These are phyloP conservation scores for Orestias chungarensis DNA, from an alignment of 2,797 vertebrate species.

Conservation along the genomic window DNA sequence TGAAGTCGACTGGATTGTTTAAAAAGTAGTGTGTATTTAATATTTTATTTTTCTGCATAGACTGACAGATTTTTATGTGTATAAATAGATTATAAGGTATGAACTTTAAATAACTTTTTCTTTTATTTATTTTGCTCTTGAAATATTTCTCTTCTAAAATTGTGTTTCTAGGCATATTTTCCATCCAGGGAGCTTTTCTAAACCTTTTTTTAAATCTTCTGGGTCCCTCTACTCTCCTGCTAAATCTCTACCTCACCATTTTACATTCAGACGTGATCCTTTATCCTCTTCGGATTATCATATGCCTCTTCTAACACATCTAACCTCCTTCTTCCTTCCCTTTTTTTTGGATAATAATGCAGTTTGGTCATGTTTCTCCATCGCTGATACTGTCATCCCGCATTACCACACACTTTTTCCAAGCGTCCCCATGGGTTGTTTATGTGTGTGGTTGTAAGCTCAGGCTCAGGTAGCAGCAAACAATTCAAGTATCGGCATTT, in stretches of 20 bases:
- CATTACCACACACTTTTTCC: constrained; percentile 54
- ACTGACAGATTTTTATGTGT: background rate
- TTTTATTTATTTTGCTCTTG: background rate
- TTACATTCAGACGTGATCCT: constrained; percentile 10
- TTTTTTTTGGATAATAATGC: constrained; percentile 39
- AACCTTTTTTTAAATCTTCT: background rate
- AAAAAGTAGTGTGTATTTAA: background rate
- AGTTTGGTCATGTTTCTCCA: constrained; percentile 57
- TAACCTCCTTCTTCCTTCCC: constrained; percentile 10
- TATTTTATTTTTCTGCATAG: background rate
- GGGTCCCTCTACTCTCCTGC: background rate
- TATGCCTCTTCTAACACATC: constrained; percentile 18
- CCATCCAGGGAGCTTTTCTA: background rate
- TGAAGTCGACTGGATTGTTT: background rate
- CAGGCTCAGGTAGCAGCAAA: constrained; percentile 36
- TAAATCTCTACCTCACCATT: background rate
- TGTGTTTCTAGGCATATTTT: background rate
- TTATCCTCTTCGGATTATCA: constrained; percentile 20
- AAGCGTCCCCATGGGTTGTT: constrained; percentile 53
- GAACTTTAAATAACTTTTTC: background rate
- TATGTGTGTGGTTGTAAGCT: constrained; percentile 45
- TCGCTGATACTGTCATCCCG: constrained; percentile 65
- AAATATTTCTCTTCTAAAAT: background rate
- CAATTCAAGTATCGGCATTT: constrained; percentile 37
- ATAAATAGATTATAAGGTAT: background rate